Evolutionary conservation across 1,140 invertebrate species (phyloP), one percentile per base, ranked within the genome.

Genomic region (Cataglyphis hispanica): DNA sequence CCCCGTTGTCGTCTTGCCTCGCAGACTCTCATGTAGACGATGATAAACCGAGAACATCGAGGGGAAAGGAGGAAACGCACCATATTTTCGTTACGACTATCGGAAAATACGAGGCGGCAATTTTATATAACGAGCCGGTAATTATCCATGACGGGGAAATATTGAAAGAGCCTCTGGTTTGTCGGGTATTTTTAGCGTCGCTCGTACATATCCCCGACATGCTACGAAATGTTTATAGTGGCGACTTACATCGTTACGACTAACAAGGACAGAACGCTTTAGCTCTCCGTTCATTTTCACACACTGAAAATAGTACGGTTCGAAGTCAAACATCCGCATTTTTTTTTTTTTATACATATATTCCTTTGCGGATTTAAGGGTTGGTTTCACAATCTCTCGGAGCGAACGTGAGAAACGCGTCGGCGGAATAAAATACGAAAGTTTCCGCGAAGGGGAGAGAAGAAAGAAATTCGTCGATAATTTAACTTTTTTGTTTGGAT

Each of bases 71-170:
- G 13, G 46, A 10, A 31, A 80, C 76, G 27, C 63, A 22, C 34
- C 22, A 50, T 80, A 53, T 67, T 58, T 64, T 66, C 37, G 53
- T 34, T 37, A n/a, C 67, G 34, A 8, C 34, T 60, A 43, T 72
- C 53, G 37, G 78, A 72, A 72, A 72, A 70, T 72, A 81, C 37
- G 27, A 6, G 50, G 53, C 2, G 53, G 37, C 34, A 27, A 27
- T 72, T 83, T 60, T 31, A 60, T 74, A 46, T 83, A 83, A 83
- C 61, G 78, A 83, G 67, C 53, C 67, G 67, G 37, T 37, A 74
- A 83, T 74, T 74, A 83, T 83, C 78, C 69, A 25, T 67, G 67
- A 74, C 66, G 50, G 16, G 25, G 66, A 72, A 22, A 46, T 60
- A 74, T 83, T 13, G 78, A 40, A 56, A 34, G 50, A 16, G n/a